A percentile compares a stretch with the other conserved stretches of the same genome.
phyloP scores from a whole-genome alignment of 2,113 vertebrate species.

The Eubucco bourcierii region DNA sequence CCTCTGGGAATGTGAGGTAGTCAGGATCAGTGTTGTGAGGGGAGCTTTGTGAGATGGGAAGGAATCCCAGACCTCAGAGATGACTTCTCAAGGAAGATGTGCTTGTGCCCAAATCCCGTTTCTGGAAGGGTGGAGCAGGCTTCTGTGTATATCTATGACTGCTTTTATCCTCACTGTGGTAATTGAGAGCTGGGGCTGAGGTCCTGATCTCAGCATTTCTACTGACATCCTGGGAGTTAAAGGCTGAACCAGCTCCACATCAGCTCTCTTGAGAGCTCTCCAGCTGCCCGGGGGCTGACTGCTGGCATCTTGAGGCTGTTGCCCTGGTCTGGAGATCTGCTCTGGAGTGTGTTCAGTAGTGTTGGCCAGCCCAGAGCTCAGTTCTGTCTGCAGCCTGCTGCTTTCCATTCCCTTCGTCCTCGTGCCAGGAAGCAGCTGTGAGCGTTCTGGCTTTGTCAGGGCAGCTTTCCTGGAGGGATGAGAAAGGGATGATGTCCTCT shows the following conservation, averaged over 20 bases:
- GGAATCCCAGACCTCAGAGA: not conserved
- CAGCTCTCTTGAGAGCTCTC: not conserved
- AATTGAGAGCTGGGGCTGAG: not conserved
- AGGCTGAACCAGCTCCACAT: not conserved
- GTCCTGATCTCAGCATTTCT: not conserved
- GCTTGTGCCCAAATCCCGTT: not conserved
- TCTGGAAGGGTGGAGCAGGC: not conserved
- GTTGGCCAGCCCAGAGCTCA: not conserved
- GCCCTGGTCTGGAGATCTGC: not conserved
- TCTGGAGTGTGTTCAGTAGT: not conserved
- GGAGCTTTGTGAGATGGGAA: not conserved
- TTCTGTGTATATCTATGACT: not conserved
- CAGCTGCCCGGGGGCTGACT: not conserved
- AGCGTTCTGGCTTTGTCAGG: not conserved
- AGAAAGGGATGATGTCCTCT: not conserved
- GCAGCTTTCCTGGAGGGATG: not conserved
- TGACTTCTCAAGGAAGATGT: conserved; percentile 36
- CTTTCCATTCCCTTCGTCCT: not conserved
- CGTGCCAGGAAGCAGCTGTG: not conserved
- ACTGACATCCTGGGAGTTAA: not conserved
- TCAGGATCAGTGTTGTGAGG: not conserved
- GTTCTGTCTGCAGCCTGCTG: not conserved
- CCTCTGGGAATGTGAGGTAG: not conserved
- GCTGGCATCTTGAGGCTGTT: not conserved
- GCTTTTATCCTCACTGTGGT: not conserved